Evolutionary conservation across 2,888 invertebrate species (phyloP).

Genomic region (Aricia artaxerxes): DNA sequence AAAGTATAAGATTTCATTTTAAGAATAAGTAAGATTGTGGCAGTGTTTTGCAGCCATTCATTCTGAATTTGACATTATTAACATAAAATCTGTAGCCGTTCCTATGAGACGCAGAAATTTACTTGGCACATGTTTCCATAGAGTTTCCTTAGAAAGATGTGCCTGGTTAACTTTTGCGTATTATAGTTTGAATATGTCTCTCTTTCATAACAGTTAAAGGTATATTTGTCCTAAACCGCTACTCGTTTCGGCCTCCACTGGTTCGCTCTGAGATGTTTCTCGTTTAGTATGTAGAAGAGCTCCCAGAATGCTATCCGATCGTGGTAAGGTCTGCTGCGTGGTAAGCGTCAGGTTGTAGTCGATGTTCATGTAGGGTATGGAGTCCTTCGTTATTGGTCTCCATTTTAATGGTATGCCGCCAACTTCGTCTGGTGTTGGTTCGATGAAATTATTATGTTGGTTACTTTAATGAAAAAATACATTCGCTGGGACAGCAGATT

Average conservation of each 20-base stretch:
- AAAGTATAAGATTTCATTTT: too few species aligned
- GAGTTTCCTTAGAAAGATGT: too few species aligned
- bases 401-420: slow-evolving; percentile 33
- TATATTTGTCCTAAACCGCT: background rate
- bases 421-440: slow-evolving; percentile 16
- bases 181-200: too few species aligned
- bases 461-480: background rate
- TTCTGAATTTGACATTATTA: too few species aligned
- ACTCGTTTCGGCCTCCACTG: background rate
- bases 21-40: too few species aligned
- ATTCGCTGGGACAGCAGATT: too few species aligned
- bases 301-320: slow-evolving; percentile 44
- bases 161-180: too few species aligned
- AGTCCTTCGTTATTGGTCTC: slow-evolving; percentile 33
- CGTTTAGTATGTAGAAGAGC: slow-evolving; percentile 37
- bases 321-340: slow-evolving; percentile 47
- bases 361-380: slow-evolving; percentile 43
- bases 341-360: slow-evolving; percentile 43
- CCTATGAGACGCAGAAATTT: too few species aligned
- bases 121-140: too few species aligned
- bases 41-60: too few species aligned
- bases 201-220: too few species aligned
- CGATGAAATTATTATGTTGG: slow-evolving; percentile 12
- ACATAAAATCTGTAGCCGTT: too few species aligned
- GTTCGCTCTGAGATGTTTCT: background rate